phyloP scores from a whole-genome alignment of 1,140 invertebrate genomes.

The Bombus sylvicola region DNA sequence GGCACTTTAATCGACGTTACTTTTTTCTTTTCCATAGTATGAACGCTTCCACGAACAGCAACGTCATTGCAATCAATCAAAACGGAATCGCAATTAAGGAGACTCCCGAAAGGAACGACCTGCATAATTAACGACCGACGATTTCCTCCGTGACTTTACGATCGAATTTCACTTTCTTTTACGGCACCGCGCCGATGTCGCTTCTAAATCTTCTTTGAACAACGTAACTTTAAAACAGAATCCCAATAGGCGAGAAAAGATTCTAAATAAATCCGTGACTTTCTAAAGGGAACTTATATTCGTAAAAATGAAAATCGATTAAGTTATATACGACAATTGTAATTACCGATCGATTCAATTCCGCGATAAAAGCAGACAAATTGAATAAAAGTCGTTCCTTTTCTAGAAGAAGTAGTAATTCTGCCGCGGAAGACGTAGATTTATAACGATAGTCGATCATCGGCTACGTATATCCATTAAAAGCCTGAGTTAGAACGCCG shows the following conservation, averaged over 20 bases:
- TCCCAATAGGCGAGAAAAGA: neutral
- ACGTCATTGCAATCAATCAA: conserved; percentile 50
- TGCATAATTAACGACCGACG: conserved; percentile 46
- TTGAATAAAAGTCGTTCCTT: neutral
- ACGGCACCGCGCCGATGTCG: conserved; percentile 1
- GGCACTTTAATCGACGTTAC: neutral
- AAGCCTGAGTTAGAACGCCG: neutral
- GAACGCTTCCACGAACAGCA: conserved; percentile 20
- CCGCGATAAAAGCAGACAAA: neutral
- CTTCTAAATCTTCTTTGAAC: conserved; percentile 10
- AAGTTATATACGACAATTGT: neutral
- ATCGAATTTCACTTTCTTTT: conserved; percentile 55
- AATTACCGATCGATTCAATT: neutral
- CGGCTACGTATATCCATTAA: neutral
- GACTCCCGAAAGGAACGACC: conserved; percentile 39
- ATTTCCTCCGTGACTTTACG: conserved; percentile 48
- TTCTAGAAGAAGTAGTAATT: accelerated
- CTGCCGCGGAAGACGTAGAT: neutral
- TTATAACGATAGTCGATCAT: neutral
- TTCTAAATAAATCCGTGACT: neutral
- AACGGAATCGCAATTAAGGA: conserved; percentile 45
- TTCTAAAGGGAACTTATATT: neutral
- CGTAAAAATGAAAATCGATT: neutral
- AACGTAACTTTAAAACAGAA: conserved; percentile 10
- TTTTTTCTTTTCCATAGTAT: neutral